Evolutionary conservation across 1,140 invertebrate genomes (phyloP).

Genomic region (Arctopsyche grandis): DNA sequence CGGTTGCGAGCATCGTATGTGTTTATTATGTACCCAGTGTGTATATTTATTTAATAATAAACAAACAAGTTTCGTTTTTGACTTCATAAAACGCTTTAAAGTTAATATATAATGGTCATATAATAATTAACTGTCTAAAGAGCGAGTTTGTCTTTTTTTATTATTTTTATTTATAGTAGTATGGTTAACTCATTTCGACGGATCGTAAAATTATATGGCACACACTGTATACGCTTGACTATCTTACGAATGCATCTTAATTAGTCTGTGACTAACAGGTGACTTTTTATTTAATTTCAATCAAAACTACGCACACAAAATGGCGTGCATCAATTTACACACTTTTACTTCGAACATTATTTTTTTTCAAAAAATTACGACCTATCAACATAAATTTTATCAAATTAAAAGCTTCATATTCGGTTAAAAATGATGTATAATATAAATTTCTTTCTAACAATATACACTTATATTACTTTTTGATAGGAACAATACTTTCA

Average conservation of each 20-base stretch:
- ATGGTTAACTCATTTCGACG: constrained; percentile 42
- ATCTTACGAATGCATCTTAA: constrained; percentile 5
- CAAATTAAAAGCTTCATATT: too few species aligned
- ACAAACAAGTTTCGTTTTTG: constrained; percentile 37
- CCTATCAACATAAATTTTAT: too few species aligned
- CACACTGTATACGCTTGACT: neutral
- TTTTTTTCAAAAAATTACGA: too few species aligned
- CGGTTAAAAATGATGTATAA: too few species aligned
- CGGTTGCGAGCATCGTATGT: too few species aligned
- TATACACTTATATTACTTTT: too few species aligned
- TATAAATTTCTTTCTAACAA: too few species aligned
- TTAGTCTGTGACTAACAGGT: neutral
- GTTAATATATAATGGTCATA: constrained; percentile 37
- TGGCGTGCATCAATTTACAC: too few species aligned
- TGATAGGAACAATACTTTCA: too few species aligned
- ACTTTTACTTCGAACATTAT: too few species aligned
- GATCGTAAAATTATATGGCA: constrained; percentile 37
- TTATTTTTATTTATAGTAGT: neutral
- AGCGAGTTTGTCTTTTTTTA: constrained; percentile 13
- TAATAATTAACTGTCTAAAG: constrained; percentile 34
- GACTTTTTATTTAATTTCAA: too few species aligned
- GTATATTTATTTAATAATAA: neutral
- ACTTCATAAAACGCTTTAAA: constrained; percentile 29
- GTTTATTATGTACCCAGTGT: neutral
- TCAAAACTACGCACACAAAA: too few species aligned